These are phyloP conservation scores for Terrapene triunguis DNA, from an alignment of 2,113 vertebrate species.

Conservation along the genomic window DNA sequence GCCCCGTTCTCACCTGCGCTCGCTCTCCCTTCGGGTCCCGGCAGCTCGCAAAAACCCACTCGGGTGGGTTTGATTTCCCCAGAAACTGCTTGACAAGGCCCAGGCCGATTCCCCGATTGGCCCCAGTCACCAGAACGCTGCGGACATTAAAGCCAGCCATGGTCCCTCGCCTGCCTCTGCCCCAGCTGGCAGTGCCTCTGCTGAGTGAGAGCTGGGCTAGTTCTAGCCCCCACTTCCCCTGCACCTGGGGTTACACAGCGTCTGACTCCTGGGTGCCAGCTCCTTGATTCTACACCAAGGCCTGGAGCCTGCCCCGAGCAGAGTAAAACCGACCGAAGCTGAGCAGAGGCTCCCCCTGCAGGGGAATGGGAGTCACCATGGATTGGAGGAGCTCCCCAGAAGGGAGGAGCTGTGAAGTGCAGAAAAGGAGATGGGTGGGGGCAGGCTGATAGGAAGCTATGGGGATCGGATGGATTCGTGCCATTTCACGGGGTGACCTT, in stretches of 20 bases:
- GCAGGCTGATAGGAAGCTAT: no score
- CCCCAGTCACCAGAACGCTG: conserved; percentile 64
- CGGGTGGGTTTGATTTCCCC: background rate
- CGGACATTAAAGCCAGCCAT: background rate
- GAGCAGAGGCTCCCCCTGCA: no score
- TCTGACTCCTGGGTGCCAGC: background rate
- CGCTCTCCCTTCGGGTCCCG: conserved; percentile 51
- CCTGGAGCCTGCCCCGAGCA: background rate
- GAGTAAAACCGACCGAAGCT: no score
- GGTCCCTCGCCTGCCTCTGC: background rate
- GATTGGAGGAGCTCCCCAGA: no score
- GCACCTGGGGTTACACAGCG: conserved; percentile 29
- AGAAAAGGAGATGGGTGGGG: no score
- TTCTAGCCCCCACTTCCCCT: background rate
- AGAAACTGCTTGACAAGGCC: conserved; percentile 50
- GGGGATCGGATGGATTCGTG: no score
- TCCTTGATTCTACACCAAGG: background rate
- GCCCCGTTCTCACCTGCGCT: conserved; percentile 35
- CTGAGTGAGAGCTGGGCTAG: background rate
- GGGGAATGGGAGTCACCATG: no score
- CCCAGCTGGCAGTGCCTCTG: background rate
- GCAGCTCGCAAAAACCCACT: conserved; percentile 64
- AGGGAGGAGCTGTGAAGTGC: no score
- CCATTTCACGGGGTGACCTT: no score
- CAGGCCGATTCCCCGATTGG: conserved; percentile 67